These are phyloP conservation scores for Arrhopalites spinosus DNA, from an alignment of 2,888 invertebrate genomes.

Conservation along the genomic window DNA sequence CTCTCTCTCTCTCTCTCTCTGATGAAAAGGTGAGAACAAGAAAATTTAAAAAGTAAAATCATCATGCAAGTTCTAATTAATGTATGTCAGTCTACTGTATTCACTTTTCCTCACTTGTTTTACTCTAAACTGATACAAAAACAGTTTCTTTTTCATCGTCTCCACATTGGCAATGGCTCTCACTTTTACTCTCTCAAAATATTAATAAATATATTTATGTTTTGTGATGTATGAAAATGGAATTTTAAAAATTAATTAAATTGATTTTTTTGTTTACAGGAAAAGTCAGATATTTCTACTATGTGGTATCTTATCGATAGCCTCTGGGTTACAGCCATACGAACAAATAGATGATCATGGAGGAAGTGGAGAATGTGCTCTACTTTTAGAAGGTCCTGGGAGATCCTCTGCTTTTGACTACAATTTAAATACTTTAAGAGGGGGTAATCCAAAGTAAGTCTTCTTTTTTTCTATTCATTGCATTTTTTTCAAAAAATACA, in stretches of 20 bases:
- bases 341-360: slow-evolving; percentile 53
- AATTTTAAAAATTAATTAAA: neutral
- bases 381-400: slow-evolving; percentile 76
- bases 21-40: no score
- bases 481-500: neutral
- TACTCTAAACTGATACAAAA: no score
- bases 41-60: no score
- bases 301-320: slow-evolving; percentile 38
- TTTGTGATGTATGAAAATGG: neutral
- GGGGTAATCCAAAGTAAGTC: slow-evolving; percentile 57
- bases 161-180: no score
- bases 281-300: slow-evolving; percentile 55
- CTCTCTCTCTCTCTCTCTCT: no score
- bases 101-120: no score
- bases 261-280: slow-evolving; percentile 38
- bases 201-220: neutral
- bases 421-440: slow-evolving; percentile 78
- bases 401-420: slow-evolving; percentile 83
- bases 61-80: no score
- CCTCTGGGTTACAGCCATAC: slow-evolving; percentile 47
- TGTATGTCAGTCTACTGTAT: no score
- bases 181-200: no score
- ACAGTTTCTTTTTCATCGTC: no score
- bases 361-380: slow-evolving; percentile 73
- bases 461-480: neutral